phyloP scores from a whole-genome alignment of 2,797 vertebrate species.

The Oophaga sylvatica region DNA sequence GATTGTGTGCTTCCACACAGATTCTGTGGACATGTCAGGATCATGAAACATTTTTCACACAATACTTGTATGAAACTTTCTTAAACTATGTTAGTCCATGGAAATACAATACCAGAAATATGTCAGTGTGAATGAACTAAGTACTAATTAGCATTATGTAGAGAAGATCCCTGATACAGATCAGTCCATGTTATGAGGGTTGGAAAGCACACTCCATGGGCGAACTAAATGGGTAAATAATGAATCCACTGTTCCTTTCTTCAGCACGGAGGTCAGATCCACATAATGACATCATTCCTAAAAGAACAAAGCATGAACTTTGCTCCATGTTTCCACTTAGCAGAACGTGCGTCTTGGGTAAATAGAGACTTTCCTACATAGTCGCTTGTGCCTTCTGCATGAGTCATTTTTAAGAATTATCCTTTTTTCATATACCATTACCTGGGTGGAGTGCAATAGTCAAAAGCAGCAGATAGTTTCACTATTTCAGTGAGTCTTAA shows the following conservation, averaged over 20 bases:
- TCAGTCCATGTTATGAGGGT: neutral
- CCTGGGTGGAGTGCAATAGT: neutral
- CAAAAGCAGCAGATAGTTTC: neutral
- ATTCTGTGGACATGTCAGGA: no score
- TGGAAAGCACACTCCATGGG: neutral
- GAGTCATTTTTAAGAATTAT: conserved; percentile 16
- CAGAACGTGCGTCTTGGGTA: neutral
- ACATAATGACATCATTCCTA: conserved; percentile 48
- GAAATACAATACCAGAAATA: neutral
- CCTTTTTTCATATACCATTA: conserved; percentile 11
- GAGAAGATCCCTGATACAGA: neutral
- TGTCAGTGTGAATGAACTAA: neutral
- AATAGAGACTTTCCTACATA: conserved; percentile 33
- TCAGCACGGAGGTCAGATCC: conserved; percentile 12
- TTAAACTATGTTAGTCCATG: neutral
- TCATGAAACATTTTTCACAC: neutral
- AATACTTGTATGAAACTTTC: no score
- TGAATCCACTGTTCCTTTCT: neutral
- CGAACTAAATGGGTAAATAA: conserved; percentile 11
- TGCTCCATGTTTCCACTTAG: conserved; percentile 24
- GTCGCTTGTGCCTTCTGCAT: neutral
- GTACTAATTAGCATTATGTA: neutral
- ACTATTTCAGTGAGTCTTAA: no score
- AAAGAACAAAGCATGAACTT: conserved; percentile 42
- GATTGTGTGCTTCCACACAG: no score